phyloP scores from a whole-genome alignment of 1,140 invertebrate species.

The Coenobita brevimanus region DNA sequence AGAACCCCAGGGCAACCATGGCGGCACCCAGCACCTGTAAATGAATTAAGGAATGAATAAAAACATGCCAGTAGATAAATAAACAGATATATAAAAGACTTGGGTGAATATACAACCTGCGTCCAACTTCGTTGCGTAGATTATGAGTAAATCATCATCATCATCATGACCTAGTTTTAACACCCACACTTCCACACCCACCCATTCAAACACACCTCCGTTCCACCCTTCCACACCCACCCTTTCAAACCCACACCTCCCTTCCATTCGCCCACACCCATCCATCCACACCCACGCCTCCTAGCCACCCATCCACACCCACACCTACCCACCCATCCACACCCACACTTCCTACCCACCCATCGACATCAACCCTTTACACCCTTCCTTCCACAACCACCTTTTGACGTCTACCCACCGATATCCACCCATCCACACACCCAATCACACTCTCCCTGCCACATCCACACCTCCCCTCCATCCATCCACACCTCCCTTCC shows the following conservation, averaged over 20 bases:
- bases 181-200: neutral
- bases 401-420: no score
- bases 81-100: no score
- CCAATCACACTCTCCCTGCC: neutral
- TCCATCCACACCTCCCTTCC: neutral
- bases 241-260: neutral
- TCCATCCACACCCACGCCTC: neutral
- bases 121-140: no score
- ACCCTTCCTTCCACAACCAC: no score
- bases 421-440: neutral
- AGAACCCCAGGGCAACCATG: constrained; percentile 85
- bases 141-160: neutral
- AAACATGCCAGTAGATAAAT: no score
- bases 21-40: constrained; percentile 82
- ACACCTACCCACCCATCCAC: neutral
- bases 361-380: neutral
- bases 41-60: no score
- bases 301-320: neutral
- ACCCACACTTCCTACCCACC: neutral
- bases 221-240: neutral
- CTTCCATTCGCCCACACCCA: neutral
- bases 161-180: neutral
- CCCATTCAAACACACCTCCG: neutral
- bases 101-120: no score
- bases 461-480: neutral